Evolutionary conservation across 2,797 vertebrate species (phyloP), one percentile per base, ranked within the genome.

Genomic region (Valencia hispanica): DNA sequence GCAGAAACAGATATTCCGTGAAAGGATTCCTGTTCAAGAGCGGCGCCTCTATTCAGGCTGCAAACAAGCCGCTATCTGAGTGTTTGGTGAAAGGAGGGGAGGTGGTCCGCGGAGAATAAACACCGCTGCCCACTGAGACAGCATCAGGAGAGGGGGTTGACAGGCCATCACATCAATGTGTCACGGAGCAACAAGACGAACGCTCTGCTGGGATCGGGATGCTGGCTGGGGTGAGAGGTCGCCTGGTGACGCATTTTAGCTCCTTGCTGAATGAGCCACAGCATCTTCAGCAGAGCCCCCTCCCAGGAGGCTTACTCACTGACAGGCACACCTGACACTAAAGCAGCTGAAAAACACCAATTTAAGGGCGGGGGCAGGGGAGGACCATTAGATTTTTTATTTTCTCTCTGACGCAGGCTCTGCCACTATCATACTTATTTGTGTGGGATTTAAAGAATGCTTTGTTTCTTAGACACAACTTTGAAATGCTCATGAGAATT

Each of bases 81-180:
- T 65, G 75, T 84, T 81, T 86, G 73, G 80, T 51, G 72, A 72
- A 69, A 79, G 70, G 75, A 81, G 68, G 34, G 34, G 72, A 66
- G 36, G 68, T 73, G 41, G 47, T 72, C 55, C 32, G 10, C 20
- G 59, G 69, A 65, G 66, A 22, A 75, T 25, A 81, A 83, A 86
- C 79, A 80, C 78, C 36, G 11, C 45, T 53, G 81, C 69, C 72
- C 76, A 66, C 79, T 74, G 87, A 87, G 84, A 86, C 87, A 84
- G 79, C 79, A 63, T 77, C 78, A 76, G 80, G 43, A 32, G 20
- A 32, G 22, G 17, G 41, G 8, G 74, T 22, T 93, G 92, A 91
- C 92, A 93, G 90, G 82, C 85, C 89, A 78, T 89, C 90, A 83
- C 81, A 80, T 91, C 75, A 75, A 45, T 20, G 76, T 90, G 90